Evolutionary conservation across 2,797 vertebrate genomes (phyloP).

Genomic region (Chiroxiphia lanceolata): DNA sequence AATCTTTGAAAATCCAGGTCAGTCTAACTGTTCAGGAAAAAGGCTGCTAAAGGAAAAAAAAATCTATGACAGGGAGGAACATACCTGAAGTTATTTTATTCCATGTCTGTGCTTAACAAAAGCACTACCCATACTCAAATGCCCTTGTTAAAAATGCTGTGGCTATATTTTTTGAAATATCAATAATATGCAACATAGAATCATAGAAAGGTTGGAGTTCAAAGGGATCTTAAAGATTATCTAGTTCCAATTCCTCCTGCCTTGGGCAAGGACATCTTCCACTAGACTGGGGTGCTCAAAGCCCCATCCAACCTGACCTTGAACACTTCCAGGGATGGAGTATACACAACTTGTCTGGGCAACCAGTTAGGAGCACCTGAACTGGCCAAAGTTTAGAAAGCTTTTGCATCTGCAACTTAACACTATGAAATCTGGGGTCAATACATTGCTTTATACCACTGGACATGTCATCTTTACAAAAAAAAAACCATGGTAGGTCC

Average conservation of each 20-base stretch:
- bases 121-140: neutral
- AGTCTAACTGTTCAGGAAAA: neutral
- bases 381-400: neutral
- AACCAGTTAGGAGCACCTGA: neutral
- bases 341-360: neutral
- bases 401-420: neutral
- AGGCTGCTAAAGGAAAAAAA: neutral
- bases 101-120: neutral
- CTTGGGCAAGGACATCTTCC: neutral
- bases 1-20: neutral
- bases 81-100: neutral
- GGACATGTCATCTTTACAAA: neutral
- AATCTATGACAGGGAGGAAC: neutral
- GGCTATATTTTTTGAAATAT: neutral
- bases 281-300: neutral
- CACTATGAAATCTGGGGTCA: neutral
- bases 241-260: neutral
- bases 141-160: neutral
- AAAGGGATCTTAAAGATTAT: neutral
- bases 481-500: neutral
- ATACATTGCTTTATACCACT: neutral
- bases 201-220: neutral
- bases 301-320: neutral
- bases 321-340: neutral
- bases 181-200: neutral